These are phyloP conservation scores for Columbina picui DNA, from an alignment of 2,113 vertebrate genomes.

Conservation along the genomic window DNA sequence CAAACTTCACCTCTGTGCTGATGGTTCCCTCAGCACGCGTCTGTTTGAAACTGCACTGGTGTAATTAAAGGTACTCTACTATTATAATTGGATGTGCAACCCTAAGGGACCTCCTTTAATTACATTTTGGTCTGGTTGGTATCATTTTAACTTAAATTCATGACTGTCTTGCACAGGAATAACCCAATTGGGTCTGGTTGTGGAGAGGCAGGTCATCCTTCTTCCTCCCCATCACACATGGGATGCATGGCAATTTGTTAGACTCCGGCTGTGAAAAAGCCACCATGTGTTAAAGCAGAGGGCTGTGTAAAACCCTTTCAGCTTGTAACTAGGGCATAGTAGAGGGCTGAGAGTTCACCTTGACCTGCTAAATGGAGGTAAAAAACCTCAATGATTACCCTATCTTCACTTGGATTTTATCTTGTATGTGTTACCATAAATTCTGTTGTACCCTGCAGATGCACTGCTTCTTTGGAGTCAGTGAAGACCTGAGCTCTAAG, in stretches of 20 bases:
- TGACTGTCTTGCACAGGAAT: not conserved
- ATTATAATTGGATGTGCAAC: not conserved
- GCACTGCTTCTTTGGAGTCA: not conserved
- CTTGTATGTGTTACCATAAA: rapidly evolving
- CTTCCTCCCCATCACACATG: not conserved
- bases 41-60: not conserved
- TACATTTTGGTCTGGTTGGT: not conserved
- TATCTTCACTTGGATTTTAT: not conserved
- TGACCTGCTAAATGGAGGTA: not conserved
- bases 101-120: constrained; percentile 23
- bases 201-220: not conserved
- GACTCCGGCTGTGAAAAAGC: not conserved
- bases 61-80: constrained; percentile 23
- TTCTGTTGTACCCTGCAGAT: rapidly evolving
- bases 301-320: not conserved
- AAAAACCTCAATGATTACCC: not conserved
- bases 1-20: not conserved
- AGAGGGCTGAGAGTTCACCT: not conserved
- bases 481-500: not conserved
- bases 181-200: not conserved
- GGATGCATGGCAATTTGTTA: not conserved
- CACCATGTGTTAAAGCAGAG: not conserved
- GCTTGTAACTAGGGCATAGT: not conserved
- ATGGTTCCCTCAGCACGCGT: not conserved
- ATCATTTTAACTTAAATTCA: constrained; percentile 26